Evolutionary conservation across 2,888 invertebrate genomes (phyloP).

Genomic region (Diachrysia chrysitis): DNA sequence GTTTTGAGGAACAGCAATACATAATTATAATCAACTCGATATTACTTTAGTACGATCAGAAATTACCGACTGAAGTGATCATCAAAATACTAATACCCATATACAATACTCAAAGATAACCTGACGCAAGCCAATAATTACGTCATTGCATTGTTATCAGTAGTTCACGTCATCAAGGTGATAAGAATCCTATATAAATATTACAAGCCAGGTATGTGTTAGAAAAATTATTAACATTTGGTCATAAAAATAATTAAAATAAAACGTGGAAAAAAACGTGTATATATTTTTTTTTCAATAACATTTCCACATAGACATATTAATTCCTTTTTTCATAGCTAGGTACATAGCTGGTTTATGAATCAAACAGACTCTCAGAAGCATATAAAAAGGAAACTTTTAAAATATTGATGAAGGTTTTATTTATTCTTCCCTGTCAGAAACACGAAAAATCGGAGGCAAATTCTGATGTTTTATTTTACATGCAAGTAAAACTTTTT

Average conservation of each 20-base stretch:
- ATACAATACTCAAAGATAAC: slow-evolving; percentile 1
- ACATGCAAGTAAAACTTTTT: not conserved
- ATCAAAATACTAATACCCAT: slow-evolving; percentile 2
- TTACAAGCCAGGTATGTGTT: not conserved
- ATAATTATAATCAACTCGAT: not conserved
- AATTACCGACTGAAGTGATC: slow-evolving; percentile 4
- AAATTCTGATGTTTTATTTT: not conserved
- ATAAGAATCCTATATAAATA: not conserved
- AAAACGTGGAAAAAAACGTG: no score
- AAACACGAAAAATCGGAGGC: not conserved
- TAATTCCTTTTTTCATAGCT: no score
- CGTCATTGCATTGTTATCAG: not conserved
- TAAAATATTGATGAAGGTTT: not conserved
- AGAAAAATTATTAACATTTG: no score
- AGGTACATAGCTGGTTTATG: no score
- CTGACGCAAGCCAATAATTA: not conserved
- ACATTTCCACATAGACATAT: no score
- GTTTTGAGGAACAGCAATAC: not conserved
- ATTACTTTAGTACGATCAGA: not conserved
- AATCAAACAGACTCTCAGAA: no score
- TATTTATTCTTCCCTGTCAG: not conserved
- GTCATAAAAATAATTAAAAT: no score
- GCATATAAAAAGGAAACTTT: not conserved
- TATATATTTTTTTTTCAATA: no score
- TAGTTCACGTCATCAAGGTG: not conserved